These are phyloP conservation scores for Apostichopus japonicus DNA, from an alignment of 35 echinoderm and acorn worm species.

Conservation along the genomic window DNA sequence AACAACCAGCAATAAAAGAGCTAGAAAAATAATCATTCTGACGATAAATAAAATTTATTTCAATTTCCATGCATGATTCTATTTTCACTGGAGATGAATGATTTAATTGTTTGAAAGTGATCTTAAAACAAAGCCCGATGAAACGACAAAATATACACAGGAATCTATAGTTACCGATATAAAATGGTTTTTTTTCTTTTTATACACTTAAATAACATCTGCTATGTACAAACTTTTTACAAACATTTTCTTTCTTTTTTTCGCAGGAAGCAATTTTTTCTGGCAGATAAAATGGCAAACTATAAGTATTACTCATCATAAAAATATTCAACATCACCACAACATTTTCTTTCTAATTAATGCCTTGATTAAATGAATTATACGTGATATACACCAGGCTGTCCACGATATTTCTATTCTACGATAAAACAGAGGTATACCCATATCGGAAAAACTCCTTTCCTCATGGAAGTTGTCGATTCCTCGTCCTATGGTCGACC, in stretches of 20 bases:
- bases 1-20: too few relatives aligned
- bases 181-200: neutral
- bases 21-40: neutral
- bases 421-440: too few relatives aligned
- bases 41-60: conserved; percentile 3
- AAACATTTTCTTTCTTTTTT: neutral
- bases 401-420: too few relatives aligned
- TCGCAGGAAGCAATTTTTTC: neutral
- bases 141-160: conserved; percentile 1
- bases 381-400: too few relatives aligned
- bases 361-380: too few relatives aligned
- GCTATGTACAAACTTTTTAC: conserved; percentile 4
- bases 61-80: neutral
- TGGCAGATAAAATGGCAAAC: neutral
- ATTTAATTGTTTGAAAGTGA: neutral
- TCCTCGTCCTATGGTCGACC: too few relatives aligned
- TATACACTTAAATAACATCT: conserved; percentile 4
- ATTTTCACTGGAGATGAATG: neutral
- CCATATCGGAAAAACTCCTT: too few relatives aligned
- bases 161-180: neutral
- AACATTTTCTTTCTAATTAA: too few relatives aligned
- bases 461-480: too few relatives aligned
- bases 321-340: too few relatives aligned
- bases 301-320: too few relatives aligned
- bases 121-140: neutral